Evolutionary conservation across 1,140 invertebrate species (phyloP), one percentile per base, ranked within the genome.

Genomic region (Ladona fulva): DNA sequence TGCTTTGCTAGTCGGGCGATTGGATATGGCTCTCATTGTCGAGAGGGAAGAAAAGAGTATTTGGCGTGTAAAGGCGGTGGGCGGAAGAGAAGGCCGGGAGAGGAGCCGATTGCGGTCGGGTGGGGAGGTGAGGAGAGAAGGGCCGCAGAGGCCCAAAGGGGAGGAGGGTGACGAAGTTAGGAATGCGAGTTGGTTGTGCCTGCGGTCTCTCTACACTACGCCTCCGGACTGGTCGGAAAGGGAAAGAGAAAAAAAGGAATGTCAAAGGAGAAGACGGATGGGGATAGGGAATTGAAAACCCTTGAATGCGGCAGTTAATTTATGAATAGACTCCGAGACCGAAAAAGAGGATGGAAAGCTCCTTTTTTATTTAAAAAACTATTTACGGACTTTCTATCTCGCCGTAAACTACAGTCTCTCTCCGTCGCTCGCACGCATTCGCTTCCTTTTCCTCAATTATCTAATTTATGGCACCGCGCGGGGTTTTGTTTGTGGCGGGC

Each of bases 271-370:
- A 66, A 66, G 52, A 66, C 52, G n/a, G 52, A 66, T 66, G 52
- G 52, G 52, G n/a, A 66, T 66, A 66, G 52, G 52, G 52, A 66
- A 66, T 66, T 66, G 52, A 66, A 66, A 66, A 66, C 52, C 52
- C 52, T 12, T 22, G 52, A 66, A 66, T 66, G 52, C 52, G 52
- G 52, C 52, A 66, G 52, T 66, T 66, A 66, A 66, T 66, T 66
- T 66, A 66, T 66, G 52, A 66, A 66, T 66, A 66, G 52, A 66
- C 52, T 66, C 52, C 52, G 16, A 22, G 12, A 16, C 52, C 52
- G 52, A 37, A 12, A 66, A 66, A 66, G 14, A 19, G 52, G 52
- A 66, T 16, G 52, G 52, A 66, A 66, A 66, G 52, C 16, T 19
- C 52, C 52, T 66, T 66, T 66, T 66, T 66, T 22, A 19, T 66